Percentiles rank a stretch among this genome's conserved stretches.
phyloP scores from a whole-genome alignment of 2,888 invertebrate genomes.

The Brenthis daphne region DNA sequence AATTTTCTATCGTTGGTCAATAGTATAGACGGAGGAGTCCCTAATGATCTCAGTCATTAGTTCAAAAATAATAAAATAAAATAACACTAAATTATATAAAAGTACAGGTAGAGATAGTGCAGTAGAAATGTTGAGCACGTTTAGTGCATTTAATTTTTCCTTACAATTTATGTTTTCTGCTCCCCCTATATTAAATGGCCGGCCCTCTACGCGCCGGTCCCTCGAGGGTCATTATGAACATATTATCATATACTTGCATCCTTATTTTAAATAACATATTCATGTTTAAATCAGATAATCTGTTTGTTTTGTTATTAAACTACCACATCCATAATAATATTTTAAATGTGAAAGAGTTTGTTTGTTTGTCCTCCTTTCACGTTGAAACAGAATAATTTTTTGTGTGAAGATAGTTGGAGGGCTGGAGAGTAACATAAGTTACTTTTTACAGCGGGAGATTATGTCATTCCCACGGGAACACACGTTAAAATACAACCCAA shows the following conservation, averaged over 20 bases:
- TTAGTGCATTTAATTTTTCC: not conserved
- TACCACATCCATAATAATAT: not conserved
- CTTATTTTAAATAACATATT: not conserved
- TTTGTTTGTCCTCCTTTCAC: not conserved
- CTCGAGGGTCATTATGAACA: constrained; percentile 9
- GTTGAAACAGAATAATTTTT: no score
- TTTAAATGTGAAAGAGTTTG: not conserved
- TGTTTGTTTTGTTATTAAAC: not conserved
- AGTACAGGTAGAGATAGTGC: not conserved
- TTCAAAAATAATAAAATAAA: no score
- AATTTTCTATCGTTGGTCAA: no score
- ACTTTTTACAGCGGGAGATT: no score
- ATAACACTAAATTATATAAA: not conserved
- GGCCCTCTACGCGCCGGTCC: not conserved
- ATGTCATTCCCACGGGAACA: no score
- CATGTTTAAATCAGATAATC: no score
- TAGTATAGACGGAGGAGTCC: no score
- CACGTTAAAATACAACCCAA: no score
- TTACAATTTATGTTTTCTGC: not conserved
- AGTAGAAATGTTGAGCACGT: no score
- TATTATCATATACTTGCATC: constrained; percentile 14
- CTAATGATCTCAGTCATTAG: no score
- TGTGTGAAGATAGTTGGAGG: no score
- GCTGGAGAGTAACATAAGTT: no score
- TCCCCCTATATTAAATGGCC: constrained; percentile 5